Evolutionary conservation across 2,113 vertebrate species (phyloP).

Genomic region (Seriola dumerili): DNA sequence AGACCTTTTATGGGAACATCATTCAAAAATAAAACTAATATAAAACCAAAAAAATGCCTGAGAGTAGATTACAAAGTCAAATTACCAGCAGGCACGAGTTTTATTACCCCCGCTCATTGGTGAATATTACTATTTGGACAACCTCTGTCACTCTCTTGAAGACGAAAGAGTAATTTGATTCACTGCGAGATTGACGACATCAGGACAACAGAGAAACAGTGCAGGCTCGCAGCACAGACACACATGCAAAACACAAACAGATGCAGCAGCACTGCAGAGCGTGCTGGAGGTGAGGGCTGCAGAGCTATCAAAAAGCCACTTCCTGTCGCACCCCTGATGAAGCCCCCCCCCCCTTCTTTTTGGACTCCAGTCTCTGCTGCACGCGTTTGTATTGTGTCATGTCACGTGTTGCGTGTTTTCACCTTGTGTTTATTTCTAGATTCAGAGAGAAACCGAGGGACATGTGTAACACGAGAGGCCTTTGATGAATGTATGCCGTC

Average conservation of each 20-base stretch:
- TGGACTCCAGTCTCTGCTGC: background rate
- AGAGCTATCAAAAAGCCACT: conserved; percentile 12
- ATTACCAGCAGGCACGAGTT: background rate
- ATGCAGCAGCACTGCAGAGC: background rate
- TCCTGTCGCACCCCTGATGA: conserved; percentile 1
- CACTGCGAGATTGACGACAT: conserved; percentile 5
- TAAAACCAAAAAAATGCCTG: background rate
- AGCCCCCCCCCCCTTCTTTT: background rate
- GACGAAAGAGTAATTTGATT: background rate
- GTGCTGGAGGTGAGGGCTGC: background rate
- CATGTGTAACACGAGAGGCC: background rate
- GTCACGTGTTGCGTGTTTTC: background rate
- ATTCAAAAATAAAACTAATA: background rate
- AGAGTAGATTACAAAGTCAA: background rate
- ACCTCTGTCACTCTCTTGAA: background rate
- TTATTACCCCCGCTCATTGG: background rate
- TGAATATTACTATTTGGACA: conserved; percentile 14
- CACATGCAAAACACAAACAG: background rate
- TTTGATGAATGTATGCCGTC: background rate
- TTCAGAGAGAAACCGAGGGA: background rate
- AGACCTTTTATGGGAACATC: background rate
- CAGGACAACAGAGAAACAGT: conserved; percentile 7
- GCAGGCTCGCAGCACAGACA: background rate
- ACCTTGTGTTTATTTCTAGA: background rate
- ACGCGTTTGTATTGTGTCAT: background rate